Base-by-base conservation (phyloP, 2,113 vertebrate species). In the Globicephala melas region DNA sequence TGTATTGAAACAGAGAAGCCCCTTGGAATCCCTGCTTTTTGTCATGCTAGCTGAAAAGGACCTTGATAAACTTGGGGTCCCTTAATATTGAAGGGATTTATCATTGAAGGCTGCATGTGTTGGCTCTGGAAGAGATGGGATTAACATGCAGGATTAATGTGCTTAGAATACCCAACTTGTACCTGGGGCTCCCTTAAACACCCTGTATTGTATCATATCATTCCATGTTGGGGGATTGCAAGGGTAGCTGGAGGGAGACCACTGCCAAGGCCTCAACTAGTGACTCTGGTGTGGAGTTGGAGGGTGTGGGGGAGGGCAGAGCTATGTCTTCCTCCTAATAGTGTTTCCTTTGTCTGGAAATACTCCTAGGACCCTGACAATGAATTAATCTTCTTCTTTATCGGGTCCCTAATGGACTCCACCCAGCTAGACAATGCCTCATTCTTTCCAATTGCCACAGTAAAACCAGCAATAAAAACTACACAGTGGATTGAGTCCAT, bases 371-470 rank as follows among this genome's bases (percentile, higher is more conserved):
- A 95, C 0, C 0, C 15, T 7, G 84, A 97, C 53, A 1, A 67
- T 0, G 0, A 97, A 98, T 98, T 98, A 98, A 77, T 97, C 97
- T 91, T 96, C 85, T 94, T 98, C 83, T 91, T 98, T 98, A 98
- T 97, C 8, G 6, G 12, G 94, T 96, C 84, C 71, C 3, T 83
- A 53, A 41, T 50, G 89, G 93, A 55, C 97, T 98, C 98, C 98
- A 97, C 98, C 98, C 98, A 96, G 95, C 94, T 77, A 98, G 96
- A 98, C 98, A 98, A 94, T 93, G 95, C 97, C 94, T 96, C 41
- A 97, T 98, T 98, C 97, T 98, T 97, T 96, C 85, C 97, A 93
- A 5, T 96, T 98, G 67, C 79, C 91, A 96, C 98, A 94, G 82
- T 98, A 95, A 97, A 95, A 91, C 97, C 53, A 73, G 96, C 95